Evolutionary conservation across 2,888 invertebrate genomes (phyloP).

Genomic region (Pristionchus entomophagus): DNA sequence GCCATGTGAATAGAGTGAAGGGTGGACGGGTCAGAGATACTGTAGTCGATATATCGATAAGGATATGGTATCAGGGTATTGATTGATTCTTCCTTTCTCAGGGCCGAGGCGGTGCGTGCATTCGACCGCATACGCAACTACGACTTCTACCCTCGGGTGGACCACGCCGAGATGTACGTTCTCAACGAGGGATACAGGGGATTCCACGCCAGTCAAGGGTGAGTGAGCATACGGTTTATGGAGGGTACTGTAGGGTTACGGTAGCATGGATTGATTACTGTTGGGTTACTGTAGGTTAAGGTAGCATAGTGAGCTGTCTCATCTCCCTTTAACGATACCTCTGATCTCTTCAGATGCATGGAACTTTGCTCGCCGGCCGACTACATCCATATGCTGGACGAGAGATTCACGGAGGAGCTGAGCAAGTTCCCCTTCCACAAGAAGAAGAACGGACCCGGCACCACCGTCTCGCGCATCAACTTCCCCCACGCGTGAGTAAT

Average conservation of each 20-base stretch:
- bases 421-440: constrained; percentile 16
- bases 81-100: not conserved
- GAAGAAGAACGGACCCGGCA: not conserved
- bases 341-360: not conserved
- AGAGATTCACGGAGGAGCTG: not conserved
- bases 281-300: too few relatives aligned
- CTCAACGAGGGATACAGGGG: constrained; percentile 49
- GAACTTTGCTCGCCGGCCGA: constrained; percentile 10
- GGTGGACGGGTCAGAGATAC: not conserved
- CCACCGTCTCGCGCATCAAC: constrained; percentile 34
- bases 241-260: not conserved
- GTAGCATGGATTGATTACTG: not conserved
- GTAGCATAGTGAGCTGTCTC: too few relatives aligned
- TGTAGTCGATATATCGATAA: too few relatives aligned
- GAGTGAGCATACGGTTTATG: not conserved
- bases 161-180: constrained; percentile 50
- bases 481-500: constrained; percentile 21
- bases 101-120: constrained; percentile 43
- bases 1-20: not conserved
- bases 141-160: constrained; percentile 44
- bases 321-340: too few relatives aligned
- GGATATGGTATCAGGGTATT: not conserved
- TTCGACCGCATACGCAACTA: constrained; percentile 45
- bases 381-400: constrained; percentile 38
- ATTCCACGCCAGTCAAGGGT: constrained; percentile 32